A percentile compares a stretch with the other conserved stretches of the same genome.
These are phyloP conservation scores for Scyliorhinus canicula DNA, from an alignment of 2,797 vertebrate species.

Conservation along the genomic window DNA sequence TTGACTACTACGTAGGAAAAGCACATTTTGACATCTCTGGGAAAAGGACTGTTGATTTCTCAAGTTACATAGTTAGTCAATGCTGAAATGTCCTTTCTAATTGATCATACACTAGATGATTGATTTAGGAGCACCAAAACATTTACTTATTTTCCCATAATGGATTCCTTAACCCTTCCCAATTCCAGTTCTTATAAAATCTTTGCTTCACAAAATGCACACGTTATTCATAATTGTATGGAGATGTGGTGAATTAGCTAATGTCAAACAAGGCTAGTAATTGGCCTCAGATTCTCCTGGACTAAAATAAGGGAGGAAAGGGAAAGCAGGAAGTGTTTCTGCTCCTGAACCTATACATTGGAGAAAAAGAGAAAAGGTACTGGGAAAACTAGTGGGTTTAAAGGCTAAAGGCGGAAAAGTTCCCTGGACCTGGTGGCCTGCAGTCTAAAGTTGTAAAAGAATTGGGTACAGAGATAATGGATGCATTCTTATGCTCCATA, in stretches of 20 bases:
- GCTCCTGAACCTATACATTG: background rate
- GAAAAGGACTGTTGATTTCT: conserved; percentile 30
- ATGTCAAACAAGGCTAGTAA: background rate
- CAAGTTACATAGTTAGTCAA: conserved; percentile 4
- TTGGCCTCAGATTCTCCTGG: background rate
- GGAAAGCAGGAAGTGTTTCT: background rate
- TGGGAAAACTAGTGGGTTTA: no score
- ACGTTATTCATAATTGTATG: background rate
- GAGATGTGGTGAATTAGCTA: background rate
- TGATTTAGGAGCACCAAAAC: conserved; percentile 13
- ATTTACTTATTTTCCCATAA: background rate
- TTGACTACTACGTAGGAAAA: conserved; percentile 9
- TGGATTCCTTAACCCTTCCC: background rate
- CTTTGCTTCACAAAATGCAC: background rate
- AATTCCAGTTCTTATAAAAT: background rate
- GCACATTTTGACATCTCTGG: conserved; percentile 21
- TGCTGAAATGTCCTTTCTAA: background rate
- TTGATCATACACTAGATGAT: conserved; percentile 9
- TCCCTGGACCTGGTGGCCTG: no score
- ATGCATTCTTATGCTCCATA: no score
- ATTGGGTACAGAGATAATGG: no score
- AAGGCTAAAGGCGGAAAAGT: no score
- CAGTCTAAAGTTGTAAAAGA: no score
- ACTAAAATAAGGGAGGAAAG: background rate
- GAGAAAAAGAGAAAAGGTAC: no score